Evolutionary conservation across 2,888 invertebrate genomes (phyloP), one percentile per base, ranked within the genome.

Genomic region (Tiliacea aurago): DNA sequence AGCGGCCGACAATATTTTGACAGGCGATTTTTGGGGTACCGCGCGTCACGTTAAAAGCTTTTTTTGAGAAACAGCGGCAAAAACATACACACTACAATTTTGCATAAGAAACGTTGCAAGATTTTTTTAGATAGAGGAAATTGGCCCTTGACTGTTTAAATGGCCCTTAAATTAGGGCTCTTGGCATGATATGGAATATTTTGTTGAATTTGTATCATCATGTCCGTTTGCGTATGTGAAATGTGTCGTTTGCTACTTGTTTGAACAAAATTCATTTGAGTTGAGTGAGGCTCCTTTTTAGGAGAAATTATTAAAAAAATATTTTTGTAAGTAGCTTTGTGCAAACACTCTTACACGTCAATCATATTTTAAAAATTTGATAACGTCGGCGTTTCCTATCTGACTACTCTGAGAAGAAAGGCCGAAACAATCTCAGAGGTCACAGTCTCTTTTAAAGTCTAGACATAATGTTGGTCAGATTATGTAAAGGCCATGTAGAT

Each of bases 1-100:
- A 89, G 90, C 85, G 70, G 84, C 93, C 93, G 92, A 87, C 91
- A 89, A 90, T 94, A 91, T 94, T 95, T 93, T 94, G 94, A 94
- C 94, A 93, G 91, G 87, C 91, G 82, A 91, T 92, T 91, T 92
- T 91, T 92, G 90, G 90, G 92, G 92, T 84, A 83, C 88, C 84
- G 81, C 86, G 81, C 85, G 80, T 85, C 85, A 78, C 70, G 80
- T 84, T 93, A 91, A 94, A 94, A 93, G 93, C 90, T 91, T 94
- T 90, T 84, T 84, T 83, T 55, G 51, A 78, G 67, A 69, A 78
- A 80, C 45, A 56, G 37, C 74, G 56, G 62, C 70, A 79, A 85
- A 81, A 84, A 87, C 75, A 61, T 64, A 75, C 64, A 64, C 53
- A 70, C 41, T 67, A 73, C 71, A 81, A 61, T 83, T 83, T 82